phyloP scores from a whole-genome alignment of 2,888 invertebrate genomes.

The Pristionchus entomophagus region DNA sequence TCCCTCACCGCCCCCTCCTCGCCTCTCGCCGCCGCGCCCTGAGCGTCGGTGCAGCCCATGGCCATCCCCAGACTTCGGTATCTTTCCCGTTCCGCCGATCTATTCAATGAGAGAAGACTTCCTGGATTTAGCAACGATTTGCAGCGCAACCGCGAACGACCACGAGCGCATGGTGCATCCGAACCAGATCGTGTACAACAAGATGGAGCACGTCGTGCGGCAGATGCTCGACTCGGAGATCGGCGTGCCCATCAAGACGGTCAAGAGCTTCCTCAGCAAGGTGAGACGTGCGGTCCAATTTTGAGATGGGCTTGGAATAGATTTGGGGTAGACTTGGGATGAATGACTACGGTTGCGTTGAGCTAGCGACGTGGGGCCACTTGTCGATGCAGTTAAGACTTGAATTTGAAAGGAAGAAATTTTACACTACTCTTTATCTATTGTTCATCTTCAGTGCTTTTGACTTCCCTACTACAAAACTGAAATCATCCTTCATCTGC shows the following conservation, averaged over 20 bases:
- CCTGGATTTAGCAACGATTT: slow-evolving; percentile 35
- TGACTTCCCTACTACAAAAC: too few species aligned
- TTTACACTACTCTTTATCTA: too few species aligned
- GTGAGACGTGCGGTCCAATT: too few species aligned
- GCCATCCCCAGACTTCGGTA: slow-evolving; percentile 47
- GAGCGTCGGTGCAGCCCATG: background rate
- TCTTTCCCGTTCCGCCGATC: background rate
- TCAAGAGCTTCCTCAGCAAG: slow-evolving; percentile 97
- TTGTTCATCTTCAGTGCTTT: too few species aligned
- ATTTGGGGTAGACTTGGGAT: too few species aligned
- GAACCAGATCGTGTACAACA: slow-evolving; percentile 73
- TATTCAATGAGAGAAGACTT: background rate
- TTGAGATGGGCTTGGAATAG: too few species aligned
- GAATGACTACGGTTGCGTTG: too few species aligned
- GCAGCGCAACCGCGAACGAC: slow-evolving; percentile 65
- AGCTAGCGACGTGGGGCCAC: too few species aligned
- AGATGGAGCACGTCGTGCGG: slow-evolving; percentile 72
- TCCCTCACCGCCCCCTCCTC: background rate
- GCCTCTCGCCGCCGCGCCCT: background rate
- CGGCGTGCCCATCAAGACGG: slow-evolving; percentile 95
- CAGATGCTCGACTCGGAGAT: slow-evolving; percentile 71
- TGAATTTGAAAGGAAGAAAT: too few species aligned
- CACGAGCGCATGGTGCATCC: slow-evolving; percentile 72
- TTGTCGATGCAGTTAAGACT: too few species aligned
- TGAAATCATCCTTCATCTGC: too few species aligned